Base-by-base conservation (phyloP, 2,888 invertebrate genomes). In the Ceramica pisi region DNA sequence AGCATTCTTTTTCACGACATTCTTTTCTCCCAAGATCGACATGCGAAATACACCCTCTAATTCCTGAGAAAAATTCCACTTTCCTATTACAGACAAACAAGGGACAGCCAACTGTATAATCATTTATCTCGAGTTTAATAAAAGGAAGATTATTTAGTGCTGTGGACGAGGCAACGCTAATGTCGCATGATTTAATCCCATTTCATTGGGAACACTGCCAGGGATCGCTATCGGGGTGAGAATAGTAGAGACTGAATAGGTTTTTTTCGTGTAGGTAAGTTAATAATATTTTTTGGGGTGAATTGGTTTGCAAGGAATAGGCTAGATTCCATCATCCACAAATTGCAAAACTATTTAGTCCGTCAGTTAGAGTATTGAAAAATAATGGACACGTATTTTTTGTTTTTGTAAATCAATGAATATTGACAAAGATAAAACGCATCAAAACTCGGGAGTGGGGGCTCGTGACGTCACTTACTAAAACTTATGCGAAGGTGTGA, bases 111-210 rank as follows among this genome's bases (percentile, higher is more conserved):
- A 94, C 93, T 95, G 94, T 94, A 95, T 96, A 94, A 95, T 94
- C 95, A 95, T 96, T 96, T 96, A 96, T 96, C 95, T 95, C 94
- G 87, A 93, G 94, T 96, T 95, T 96, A 95, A 96, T 96, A 96
- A 96, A 96, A 95, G 95, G 93, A 92, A 94, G 93, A 94, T 96
- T 95, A 95, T 96, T 95, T 94, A 95, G 93, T 91, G 93, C 91
- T 91, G 93, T 90, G 92, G 90, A 92, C 90, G 88, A 88, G 86
- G 83, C 86, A 89, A 88, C 90, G 90, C 87, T 94, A 95, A 94
- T 94, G 95, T 95, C 93, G 94, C 94, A 95, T 95, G 95, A 94
- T 95, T 93, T 94, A 94, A 95, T 95, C 94, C 93, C 93, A 94
- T 95, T 94, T 94, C 92, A 92, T 92, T 90, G 95, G 95, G 94